phyloP scores from a whole-genome alignment of 92 coral and sea anemone species.

The Desmophyllum pertusum region DNA sequence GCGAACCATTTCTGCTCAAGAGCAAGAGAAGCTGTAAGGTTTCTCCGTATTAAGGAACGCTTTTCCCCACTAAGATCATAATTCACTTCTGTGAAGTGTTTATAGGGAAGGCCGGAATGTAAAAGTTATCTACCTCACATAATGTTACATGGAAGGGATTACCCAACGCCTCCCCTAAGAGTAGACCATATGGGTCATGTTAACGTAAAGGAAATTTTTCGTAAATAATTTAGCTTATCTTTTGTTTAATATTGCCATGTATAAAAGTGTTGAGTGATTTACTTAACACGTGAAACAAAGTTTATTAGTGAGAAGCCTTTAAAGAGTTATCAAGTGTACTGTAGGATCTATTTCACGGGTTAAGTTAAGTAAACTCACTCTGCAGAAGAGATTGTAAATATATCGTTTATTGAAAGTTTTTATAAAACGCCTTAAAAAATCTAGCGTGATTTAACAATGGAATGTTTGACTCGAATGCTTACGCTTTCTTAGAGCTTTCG shows the following conservation, averaged over 20 bases:
- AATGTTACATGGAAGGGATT: neutral
- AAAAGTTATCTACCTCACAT: neutral
- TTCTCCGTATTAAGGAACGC: constrained; percentile 25
- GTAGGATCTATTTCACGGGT: neutral
- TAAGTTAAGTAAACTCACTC: neutral
- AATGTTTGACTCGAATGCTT: too few species aligned
- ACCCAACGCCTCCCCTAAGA: neutral
- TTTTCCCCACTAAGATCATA: neutral
- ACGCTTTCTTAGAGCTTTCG: too few species aligned
- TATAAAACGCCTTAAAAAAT: too few species aligned
- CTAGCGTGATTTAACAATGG: too few species aligned
- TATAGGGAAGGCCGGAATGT: neutral
- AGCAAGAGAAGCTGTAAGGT: constrained; percentile 76
- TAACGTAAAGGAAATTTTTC: neutral
- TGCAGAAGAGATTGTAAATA: neutral
- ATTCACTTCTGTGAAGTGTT: constrained; percentile 11
- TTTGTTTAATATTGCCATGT: neutral
- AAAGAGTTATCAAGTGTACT: too few species aligned
- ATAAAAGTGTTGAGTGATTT: neutral
- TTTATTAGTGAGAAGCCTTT: too few species aligned
- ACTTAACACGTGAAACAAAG: neutral
- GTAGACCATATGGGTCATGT: constrained; percentile 3
- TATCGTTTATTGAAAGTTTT: neutral
- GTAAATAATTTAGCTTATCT: neutral
- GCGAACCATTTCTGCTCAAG: constrained; percentile 85